Conservation (phyloP, 2,113 vertebrate species). For the Hydrolagus affinis region DNA sequence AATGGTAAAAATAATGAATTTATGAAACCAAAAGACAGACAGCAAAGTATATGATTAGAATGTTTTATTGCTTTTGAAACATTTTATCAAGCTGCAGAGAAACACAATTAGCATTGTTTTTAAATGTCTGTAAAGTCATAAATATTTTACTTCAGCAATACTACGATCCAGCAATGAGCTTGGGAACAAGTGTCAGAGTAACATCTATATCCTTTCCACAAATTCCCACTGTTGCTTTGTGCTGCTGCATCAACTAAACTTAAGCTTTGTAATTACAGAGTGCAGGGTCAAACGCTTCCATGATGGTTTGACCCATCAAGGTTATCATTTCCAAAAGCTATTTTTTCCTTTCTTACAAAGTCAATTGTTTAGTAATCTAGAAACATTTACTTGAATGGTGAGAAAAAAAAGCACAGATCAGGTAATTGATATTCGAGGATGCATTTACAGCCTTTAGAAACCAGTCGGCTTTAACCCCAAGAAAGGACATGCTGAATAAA, state of each 20-base stretch:
- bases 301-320: constrained; percentile 59
- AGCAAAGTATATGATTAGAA: neutral
- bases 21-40: neutral
- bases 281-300: neutral
- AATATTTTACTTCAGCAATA: no score
- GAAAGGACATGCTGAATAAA: constrained; percentile 3
- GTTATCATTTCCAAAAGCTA: constrained; percentile 76
- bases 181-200: constrained; percentile 12
- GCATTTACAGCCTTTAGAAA: constrained; percentile 6
- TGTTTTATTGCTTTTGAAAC: constrained; percentile 8
- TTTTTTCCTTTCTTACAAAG: constrained; percentile 66
- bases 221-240: constrained; percentile 13
- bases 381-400: constrained; percentile 73
- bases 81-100: neutral
- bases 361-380: constrained; percentile 87
- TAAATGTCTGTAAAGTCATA: neutral
- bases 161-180: neutral
- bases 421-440: constrained; percentile 15
- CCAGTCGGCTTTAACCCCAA: constrained; percentile 1
- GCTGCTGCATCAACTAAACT: constrained; percentile 9
- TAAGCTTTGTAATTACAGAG: neutral
- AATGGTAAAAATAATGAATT: neutral
- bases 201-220: neutral
- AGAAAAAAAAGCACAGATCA: constrained; percentile 51
- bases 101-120: neutral